phyloP scores from a whole-genome alignment of 2,888 invertebrate species.

The Petrophora chlorosata region DNA sequence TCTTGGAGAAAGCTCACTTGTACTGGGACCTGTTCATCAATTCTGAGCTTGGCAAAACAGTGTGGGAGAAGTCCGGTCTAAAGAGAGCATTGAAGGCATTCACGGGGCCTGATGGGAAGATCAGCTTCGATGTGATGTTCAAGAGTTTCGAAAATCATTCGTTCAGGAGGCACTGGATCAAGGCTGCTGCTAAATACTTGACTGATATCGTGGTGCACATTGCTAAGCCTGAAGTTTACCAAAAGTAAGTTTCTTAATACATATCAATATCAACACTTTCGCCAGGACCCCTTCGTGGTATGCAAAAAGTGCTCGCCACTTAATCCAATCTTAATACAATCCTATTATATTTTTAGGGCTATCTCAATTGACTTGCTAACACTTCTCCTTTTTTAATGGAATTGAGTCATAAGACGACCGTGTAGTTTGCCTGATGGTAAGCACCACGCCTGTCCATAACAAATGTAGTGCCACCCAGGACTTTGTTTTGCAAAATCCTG shows the following conservation, averaged over 20 bases:
- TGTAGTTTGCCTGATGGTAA: too few species aligned
- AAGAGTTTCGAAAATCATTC: slow-evolving; percentile 92
- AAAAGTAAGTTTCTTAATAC: slow-evolving; percentile 82
- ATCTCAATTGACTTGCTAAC: too few species aligned
- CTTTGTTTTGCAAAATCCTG: too few species aligned
- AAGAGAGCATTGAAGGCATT: slow-evolving; percentile 87
- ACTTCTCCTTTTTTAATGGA: too few species aligned
- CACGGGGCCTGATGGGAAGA: slow-evolving; percentile 86
- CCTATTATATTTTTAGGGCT: too few species aligned
- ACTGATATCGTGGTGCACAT: slow-evolving; percentile 89
- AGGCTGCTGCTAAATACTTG: slow-evolving; percentile 88
- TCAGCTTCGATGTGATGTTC: slow-evolving; percentile 89
- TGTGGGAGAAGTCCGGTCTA: slow-evolving; percentile 89
- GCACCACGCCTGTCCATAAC: too few species aligned
- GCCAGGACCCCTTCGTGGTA: too few species aligned
- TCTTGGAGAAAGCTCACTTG: slow-evolving; percentile 85
- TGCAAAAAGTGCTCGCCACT: too few species aligned
- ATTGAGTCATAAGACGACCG: too few species aligned
- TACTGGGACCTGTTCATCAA: slow-evolving; percentile 91
- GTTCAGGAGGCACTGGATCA: slow-evolving; percentile 92
- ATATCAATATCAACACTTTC: too few species aligned
- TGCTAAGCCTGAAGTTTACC: slow-evolving; percentile 90
- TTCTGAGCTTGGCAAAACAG: slow-evolving; percentile 89
- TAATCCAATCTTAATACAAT: too few species aligned
- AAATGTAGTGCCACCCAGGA: too few species aligned